These are phyloP conservation scores for Crotalus tigris DNA, from an alignment of 2,113 vertebrate species.

Conservation along the genomic window DNA sequence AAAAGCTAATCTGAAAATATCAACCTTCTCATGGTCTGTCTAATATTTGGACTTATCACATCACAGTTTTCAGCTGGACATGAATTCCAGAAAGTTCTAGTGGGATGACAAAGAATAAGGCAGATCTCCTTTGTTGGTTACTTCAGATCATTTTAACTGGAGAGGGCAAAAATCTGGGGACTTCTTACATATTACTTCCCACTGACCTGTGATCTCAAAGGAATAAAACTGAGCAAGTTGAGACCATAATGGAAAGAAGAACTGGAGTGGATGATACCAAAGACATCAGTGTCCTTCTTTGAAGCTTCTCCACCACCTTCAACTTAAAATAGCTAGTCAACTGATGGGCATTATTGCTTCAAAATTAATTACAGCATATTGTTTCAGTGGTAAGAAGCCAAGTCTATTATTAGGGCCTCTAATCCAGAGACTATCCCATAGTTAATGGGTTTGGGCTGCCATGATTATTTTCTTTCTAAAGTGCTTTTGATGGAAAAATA, in stretches of 20 bases:
- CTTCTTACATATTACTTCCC: not conserved
- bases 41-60: not conserved
- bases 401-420: not conserved
- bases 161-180: not conserved
- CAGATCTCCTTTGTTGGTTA: not conserved
- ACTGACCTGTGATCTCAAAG: not conserved
- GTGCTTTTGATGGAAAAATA: conserved; percentile 10
- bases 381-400: not conserved
- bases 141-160: not conserved
- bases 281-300: not conserved
- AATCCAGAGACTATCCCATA: not conserved
- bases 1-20: not conserved
- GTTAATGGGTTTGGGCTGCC: conserved; percentile 7
- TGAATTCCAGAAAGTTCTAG: not conserved
- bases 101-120: not conserved
- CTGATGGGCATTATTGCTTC: not conserved
- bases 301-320: not conserved
- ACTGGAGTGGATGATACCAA: not conserved
- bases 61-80: not conserved
- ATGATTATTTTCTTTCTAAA: not conserved
- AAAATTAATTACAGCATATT: conserved; percentile 4
- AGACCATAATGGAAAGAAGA: not conserved
- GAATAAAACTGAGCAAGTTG: not conserved
- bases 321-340: not conserved
- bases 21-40: not conserved